A percentile compares a stretch with the other conserved stretches of the same genome.
Conservation (phyloP, 2,113 vertebrate genomes). For the human region DNA sequence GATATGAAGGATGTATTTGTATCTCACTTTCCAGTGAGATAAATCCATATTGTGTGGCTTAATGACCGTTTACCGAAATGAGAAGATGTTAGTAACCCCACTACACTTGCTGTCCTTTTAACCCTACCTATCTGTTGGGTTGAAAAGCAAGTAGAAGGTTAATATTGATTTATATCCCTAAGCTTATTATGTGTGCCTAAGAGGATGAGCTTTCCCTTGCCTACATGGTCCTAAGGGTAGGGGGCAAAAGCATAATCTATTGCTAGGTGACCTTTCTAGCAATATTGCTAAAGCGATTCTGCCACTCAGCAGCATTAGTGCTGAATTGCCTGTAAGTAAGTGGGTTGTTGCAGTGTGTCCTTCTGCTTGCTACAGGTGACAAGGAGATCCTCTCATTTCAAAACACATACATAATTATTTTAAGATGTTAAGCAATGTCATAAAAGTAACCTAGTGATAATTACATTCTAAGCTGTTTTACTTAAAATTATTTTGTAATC, state of each 20-base stretch:
- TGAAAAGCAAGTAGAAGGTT: neutral
- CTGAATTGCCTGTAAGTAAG: neutral
- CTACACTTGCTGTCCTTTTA: neutral
- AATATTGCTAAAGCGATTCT: neutral
- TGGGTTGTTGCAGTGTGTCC: neutral
- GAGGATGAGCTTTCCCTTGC: neutral
- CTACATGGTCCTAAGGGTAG: neutral
- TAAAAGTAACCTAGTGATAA: neutral
- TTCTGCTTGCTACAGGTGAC: neutral
- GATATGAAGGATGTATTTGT: neutral
- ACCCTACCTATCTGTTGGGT: neutral
- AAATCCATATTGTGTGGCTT: neutral
- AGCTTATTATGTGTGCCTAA: neutral
- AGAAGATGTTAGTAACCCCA: neutral
- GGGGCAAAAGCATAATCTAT: neutral
- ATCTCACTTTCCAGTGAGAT: neutral
- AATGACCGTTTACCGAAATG: neutral
- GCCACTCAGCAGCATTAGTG: neutral
- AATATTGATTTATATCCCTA: neutral
- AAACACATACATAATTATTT: neutral
- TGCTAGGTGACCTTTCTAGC: neutral
- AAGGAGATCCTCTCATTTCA: neutral
- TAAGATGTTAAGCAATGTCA: neutral
- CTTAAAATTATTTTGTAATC: constrained; percentile 2
- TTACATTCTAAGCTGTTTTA: neutral